Base-by-base conservation (phyloP, 2,113 vertebrate genomes). In the Oryzias melastigma region DNA sequence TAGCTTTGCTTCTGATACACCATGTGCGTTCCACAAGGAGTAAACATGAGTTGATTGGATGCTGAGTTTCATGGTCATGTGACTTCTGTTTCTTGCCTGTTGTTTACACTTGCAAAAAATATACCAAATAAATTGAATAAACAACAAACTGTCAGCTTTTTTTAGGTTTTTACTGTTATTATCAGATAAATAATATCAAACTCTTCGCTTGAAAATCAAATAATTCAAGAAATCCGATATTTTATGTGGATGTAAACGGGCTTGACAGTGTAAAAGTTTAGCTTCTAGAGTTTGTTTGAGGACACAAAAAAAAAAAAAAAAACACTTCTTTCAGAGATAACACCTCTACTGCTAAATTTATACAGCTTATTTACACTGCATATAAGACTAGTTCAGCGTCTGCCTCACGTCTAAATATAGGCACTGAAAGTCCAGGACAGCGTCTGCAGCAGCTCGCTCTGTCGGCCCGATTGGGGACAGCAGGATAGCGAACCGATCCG, bases 341-440 rank as follows among this genome's bases (percentile, higher is more conserved):
- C 85, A 86, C 84, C 82, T 87, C 62, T 64, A 19, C 63, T 67
- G 78, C 87, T 90, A 91, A 84, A 89, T 86, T 85, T 88, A 79
- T 58, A 72, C 65, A 49, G 47, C 84, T 84, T 85, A 89, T 91
- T 91, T 87, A 86, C 90, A 88, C 90, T 80, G 86, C 82, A 86
- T 81, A 81, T 77, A 70, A 63, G 79, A 85, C 84, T 64, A 72
- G 74, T 61, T 61, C 65, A 55, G 63, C 27, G 60, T 65, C 77
- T 78, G 55, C 69, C 83, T 84, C 83, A 83, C 76, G n/a, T 89
- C 88, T 90, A 90, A 87, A 88, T 89, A 46, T 78, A 65, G 77
- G 87, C 77, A 73, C 77, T 71, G 75, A 82, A 75, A 58, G 71
- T 86, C 82, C 89, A 72, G 73, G 81, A 79, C 75, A 3, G 62